Percentiles rank a stretch among this genome's conserved stretches.
phyloP scores from a whole-genome alignment of 2,113 vertebrate genomes.

The Columba janthina region DNA sequence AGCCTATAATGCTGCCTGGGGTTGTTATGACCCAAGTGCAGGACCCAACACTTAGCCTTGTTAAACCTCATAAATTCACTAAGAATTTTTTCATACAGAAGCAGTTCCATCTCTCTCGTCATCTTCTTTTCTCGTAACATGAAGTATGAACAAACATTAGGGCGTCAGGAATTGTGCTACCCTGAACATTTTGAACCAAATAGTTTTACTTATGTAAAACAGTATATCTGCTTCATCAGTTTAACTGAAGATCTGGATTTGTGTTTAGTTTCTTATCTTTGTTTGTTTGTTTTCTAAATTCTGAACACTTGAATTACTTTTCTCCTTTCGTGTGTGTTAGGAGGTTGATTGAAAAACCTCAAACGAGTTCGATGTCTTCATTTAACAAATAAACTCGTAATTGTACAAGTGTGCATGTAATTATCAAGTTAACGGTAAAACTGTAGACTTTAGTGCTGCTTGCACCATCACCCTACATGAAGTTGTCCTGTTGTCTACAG shows the following conservation, averaged over 20 bases:
- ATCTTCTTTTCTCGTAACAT: neutral
- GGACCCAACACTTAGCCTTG: no score
- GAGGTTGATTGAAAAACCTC: neutral
- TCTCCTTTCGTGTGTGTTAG: neutral
- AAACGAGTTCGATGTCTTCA: neutral
- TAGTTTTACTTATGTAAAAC: neutral
- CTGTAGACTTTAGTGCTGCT: accelerated
- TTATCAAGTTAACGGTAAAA: neutral
- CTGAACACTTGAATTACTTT: neutral
- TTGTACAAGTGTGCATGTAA: no score
- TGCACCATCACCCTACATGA: neutral
- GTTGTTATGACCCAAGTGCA: no score
- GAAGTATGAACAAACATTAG: neutral
- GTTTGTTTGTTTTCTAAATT: neutral
- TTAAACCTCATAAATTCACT: neutral
- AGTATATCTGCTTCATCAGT: neutral
- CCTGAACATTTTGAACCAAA: neutral
- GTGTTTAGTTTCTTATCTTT: neutral
- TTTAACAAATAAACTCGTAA: neutral
- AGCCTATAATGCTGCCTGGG: no score
- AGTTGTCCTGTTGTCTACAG: neutral
- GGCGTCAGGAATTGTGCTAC: neutral
- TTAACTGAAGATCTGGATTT: neutral
- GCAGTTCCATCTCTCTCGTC: neutral
- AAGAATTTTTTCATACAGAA: neutral